Base-by-base conservation (phyloP, 2,888 invertebrate species). In the Diachrysia chrysitis region DNA sequence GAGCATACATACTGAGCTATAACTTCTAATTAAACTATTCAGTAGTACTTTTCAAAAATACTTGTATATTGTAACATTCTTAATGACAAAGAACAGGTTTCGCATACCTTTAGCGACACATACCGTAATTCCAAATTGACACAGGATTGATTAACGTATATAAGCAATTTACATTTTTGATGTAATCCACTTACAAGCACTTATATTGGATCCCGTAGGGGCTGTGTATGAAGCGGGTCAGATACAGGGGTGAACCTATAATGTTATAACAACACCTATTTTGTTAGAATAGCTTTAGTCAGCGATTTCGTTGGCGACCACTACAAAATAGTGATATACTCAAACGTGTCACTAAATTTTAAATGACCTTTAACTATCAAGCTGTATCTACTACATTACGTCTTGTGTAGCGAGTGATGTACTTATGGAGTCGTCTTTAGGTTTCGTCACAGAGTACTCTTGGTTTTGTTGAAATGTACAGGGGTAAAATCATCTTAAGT, bases 151-250 rank as follows among this genome's bases (percentile, higher is more conserved):
- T 19, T 17, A 19, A 19, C 10, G 48, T 48, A 48, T 19, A 48
- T 17, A 48, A 17, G 19, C 17, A 10, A 48, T 17, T 19, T 48
- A 19, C 17, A 48, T 48, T 19, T 48, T 48, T 48, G 19, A 48
- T 48, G 48, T 48, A 48, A 48, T 48, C 48, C 48, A 48, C 48
- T 48, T 48, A 48, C 48, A 17, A 48, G 17, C 48, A 48, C 48
- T 48, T 48, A 48, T 7, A 19, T 17, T 48, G n/a, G n/a, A n/a
- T n/a, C 9, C 48, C 19, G 19, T 17, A 10, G 48, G 9, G 48
- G 17, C 19, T 9, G 48, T 48, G n/a, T 48, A 48, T 19, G 48
- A 48, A 48, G 48, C 19, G 19, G 3, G 48, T n/a, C n/a, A n/a
- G n/a, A n/a, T 48, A 19, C 19, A 17, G 17, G 48, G 48, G 9